These are phyloP conservation scores for Ciconia nigra DNA, from an alignment of 2,797 vertebrate genomes.

Conservation along the genomic window DNA sequence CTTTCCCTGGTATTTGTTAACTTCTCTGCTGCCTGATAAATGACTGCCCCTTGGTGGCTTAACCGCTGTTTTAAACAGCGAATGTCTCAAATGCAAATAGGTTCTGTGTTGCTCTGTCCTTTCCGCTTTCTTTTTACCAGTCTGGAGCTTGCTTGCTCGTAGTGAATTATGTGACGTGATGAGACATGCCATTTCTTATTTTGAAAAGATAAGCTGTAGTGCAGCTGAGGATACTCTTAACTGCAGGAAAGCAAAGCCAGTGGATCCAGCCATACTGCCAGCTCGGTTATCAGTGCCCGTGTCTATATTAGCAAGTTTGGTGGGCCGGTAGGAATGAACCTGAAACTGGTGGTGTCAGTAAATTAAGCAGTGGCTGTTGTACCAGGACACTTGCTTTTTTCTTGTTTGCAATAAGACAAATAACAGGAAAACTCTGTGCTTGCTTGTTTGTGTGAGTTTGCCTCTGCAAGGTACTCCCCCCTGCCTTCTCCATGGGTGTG, in stretches of 20 bases:
- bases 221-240: not conserved
- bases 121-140: not conserved
- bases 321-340: not conserved
- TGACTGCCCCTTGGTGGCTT: not conserved
- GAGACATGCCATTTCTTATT: not conserved
- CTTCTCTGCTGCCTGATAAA: not conserved
- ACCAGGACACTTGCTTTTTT: not conserved
- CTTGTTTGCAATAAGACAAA: not conserved
- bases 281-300: not conserved
- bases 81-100: not conserved
- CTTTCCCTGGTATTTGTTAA: not conserved
- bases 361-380: not conserved
- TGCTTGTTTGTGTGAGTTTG: not conserved
- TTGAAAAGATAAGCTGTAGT: not conserved
- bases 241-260: not conserved
- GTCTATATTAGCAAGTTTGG: not conserved
- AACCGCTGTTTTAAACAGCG: accelerated
- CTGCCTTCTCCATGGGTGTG: not conserved
- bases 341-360: not conserved
- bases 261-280: not conserved
- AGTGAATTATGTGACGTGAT: not conserved
- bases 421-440: not conserved
- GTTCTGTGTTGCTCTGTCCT: not conserved
- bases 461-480: not conserved
- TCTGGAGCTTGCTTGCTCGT: not conserved